These are phyloP conservation scores for Hesperia comma DNA, from an alignment of 2,888 invertebrate species.

Conservation along the genomic window DNA sequence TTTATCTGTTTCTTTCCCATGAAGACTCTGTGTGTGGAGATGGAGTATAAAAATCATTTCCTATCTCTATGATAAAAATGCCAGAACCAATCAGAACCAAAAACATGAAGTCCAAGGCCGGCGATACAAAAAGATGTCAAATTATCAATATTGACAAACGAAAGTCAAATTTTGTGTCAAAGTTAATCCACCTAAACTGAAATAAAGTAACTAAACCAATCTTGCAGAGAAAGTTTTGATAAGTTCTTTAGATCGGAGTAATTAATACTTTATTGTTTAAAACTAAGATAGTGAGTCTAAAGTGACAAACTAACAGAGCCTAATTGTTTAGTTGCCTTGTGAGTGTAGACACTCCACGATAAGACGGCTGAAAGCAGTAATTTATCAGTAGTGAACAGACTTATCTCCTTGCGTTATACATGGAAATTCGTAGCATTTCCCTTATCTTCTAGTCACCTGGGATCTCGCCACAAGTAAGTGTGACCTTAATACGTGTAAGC, in stretches of 20 bases:
- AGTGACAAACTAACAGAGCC: slow-evolving; percentile 1
- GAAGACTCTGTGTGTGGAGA: no score
- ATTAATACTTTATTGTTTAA: neutral
- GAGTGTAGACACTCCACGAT: neutral
- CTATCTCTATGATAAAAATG: no score
- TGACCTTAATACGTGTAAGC: neutral
- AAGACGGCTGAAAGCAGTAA: neutral
- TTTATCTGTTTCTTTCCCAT: no score
- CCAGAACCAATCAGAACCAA: no score
- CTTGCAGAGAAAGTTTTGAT: slow-evolving; percentile 35
- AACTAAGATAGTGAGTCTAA: neutral
- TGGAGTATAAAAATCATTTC: no score
- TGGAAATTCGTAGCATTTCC: slow-evolving; percentile 28
- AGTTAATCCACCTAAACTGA: neutral
- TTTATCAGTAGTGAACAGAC: slow-evolving; percentile 38
- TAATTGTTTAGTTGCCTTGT: neutral
- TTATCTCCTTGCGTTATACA: slow-evolving; percentile 37
- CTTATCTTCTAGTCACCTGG: slow-evolving; percentile 37
- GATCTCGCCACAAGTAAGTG: slow-evolving; percentile 23
- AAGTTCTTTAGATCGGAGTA: slow-evolving; percentile 13
- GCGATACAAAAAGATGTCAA: neutral
- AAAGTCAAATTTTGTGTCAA: neutral
- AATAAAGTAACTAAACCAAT: neutral
- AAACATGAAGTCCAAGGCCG: no score
- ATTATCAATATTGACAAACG: neutral